These are phyloP conservation scores for Sciurus vulgaris DNA, from an alignment of 2,797 vertebrate genomes.

Conservation along the genomic window DNA sequence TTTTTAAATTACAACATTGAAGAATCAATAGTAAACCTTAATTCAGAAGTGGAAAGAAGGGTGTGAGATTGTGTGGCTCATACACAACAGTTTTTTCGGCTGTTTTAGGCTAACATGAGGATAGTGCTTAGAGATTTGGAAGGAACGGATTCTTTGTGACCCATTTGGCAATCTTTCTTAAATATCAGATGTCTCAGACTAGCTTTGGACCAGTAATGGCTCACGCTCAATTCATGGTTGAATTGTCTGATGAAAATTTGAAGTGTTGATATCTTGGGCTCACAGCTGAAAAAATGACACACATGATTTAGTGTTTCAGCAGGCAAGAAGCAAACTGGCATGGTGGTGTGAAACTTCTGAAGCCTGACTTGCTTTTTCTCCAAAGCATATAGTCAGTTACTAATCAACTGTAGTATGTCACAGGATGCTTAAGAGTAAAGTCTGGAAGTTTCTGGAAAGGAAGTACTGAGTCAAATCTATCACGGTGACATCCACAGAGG, in stretches of 20 bases:
- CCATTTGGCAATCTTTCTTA: neutral
- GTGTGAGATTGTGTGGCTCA: neutral
- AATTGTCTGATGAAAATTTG: conserved; percentile 28
- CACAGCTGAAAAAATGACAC: neutral
- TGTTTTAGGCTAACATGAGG: neutral
- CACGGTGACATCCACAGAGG: neutral
- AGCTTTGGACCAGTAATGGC: neutral
- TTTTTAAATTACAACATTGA: neutral
- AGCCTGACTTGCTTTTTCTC: neutral
- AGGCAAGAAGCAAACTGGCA: neutral
- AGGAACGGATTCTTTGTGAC: neutral
- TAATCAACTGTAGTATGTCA: neutral
- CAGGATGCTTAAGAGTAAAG: neutral
- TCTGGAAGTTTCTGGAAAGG: neutral
- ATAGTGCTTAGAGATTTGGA: neutral
- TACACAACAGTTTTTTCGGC: neutral
- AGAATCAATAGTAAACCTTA: conserved; percentile 33
- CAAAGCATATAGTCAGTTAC: neutral
- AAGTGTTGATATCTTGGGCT: neutral
- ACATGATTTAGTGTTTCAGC: neutral
- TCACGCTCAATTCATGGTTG: conserved; percentile 8
- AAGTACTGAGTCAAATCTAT: neutral
- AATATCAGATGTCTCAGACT: neutral
- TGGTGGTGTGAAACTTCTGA: neutral
- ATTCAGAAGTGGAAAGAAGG: neutral